Percentiles rank a stretch among this genome's conserved stretches.
Evolutionary conservation across 2,888 invertebrate species (phyloP).

Genomic region (Leucophenga maculata): DNA sequence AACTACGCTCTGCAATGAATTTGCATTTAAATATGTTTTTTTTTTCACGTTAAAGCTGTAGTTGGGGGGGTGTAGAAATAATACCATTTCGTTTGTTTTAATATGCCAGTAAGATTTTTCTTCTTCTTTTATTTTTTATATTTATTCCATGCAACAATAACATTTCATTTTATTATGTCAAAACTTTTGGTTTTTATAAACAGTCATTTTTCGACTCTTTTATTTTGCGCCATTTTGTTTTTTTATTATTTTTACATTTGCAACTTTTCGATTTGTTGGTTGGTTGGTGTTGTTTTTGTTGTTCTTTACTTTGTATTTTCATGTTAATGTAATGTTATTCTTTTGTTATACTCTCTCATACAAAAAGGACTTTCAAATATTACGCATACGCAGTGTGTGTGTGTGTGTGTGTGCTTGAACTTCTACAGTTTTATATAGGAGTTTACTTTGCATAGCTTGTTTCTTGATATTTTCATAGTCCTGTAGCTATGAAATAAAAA

Average conservation of each 20-base stretch:
- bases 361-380: background rate
- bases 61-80: background rate
- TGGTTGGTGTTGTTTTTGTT: background rate
- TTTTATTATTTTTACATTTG: constrained; percentile 17
- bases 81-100: constrained; percentile 15
- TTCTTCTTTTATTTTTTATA: constrained; percentile 43
- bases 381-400: no score
- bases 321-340: constrained; percentile 25
- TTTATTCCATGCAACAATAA: constrained; percentile 50
- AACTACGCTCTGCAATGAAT: background rate
- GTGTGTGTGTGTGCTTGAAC: no score
- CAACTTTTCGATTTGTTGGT: constrained; percentile 14
- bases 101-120: constrained; percentile 3
- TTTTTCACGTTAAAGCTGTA: no score
- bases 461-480: background rate
- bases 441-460: background rate
- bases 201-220: constrained; percentile 8
- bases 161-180: constrained; percentile 66
- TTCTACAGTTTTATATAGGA: no score
- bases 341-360: background rate
- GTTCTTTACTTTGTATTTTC: constrained; percentile 14
- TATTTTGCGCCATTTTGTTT: constrained; percentile 1
- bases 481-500: no score
- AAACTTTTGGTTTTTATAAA: constrained; percentile 59
- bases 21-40: constrained; percentile 22